Conservation (phyloP, 1,140 invertebrate genomes). For the Euwallacea fornicatus region DNA sequence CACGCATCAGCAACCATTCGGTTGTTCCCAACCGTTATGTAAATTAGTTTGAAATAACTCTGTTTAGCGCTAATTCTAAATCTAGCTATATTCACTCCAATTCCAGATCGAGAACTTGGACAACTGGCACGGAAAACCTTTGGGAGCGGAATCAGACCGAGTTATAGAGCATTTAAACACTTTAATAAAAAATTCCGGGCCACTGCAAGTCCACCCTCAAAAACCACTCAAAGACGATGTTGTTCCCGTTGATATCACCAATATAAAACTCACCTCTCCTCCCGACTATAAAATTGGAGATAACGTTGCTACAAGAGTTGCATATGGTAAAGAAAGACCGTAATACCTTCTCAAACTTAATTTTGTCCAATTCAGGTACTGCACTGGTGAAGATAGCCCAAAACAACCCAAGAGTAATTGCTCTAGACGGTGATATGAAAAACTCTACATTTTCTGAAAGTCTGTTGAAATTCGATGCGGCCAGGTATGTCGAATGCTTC, state of each 20-base stretch:
- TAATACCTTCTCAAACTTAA: not conserved
- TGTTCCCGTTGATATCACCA: slow-evolving; percentile 70
- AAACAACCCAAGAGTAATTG: slow-evolving; percentile 82
- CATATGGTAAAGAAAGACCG: slow-evolving; percentile 72
- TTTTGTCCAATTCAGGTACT: slow-evolving; percentile 51
- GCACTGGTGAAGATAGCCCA: slow-evolving; percentile 89
- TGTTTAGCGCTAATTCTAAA: no score
- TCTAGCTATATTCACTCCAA: no score
- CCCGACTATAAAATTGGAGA: slow-evolving; percentile 84
- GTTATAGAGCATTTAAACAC: slow-evolving; percentile 72
- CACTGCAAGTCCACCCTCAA: slow-evolving; percentile 61
- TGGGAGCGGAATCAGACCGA: slow-evolving; percentile 78
- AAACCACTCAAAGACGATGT: slow-evolving; percentile 71
- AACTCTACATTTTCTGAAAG: slow-evolving; percentile 98
- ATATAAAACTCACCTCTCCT: slow-evolving; percentile 78
- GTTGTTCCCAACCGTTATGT: no score
- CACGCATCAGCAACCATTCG: no score
- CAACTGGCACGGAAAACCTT: slow-evolving; percentile 97
- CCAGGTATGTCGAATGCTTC: slow-evolving; percentile 93
- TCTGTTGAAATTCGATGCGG: slow-evolving; percentile 74
- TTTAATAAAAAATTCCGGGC: slow-evolving; percentile 65
- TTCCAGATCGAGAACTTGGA: slow-evolving; percentile 81
- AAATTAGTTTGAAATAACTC: no score
- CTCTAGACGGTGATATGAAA: slow-evolving; percentile 95
- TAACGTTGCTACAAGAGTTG: slow-evolving; percentile 86